Evolutionary conservation across 2,888 invertebrate species (phyloP).

Genomic region (Pinctada fucata): DNA sequence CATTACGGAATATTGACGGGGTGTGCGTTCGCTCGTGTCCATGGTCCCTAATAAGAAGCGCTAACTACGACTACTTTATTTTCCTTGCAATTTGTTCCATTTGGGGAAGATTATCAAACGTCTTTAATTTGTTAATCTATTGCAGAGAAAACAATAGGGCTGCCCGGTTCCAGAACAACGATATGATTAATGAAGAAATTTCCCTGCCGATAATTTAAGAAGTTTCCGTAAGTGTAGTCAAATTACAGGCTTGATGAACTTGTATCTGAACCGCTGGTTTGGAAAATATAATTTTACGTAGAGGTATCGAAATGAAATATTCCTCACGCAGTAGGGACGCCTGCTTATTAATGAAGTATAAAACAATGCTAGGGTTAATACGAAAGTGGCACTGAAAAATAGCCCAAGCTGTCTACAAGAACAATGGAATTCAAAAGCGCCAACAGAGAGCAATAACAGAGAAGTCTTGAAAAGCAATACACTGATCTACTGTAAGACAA

Average conservation of each 20-base stretch:
- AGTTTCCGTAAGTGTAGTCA: slow-evolving; percentile 26
- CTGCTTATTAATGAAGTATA: slow-evolving; percentile 22
- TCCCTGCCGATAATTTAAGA: slow-evolving; percentile 32
- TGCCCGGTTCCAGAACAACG: slow-evolving; percentile 37
- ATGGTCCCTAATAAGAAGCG: slow-evolving; percentile 29
- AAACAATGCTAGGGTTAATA: background rate
- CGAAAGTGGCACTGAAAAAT: slow-evolving; percentile 1
- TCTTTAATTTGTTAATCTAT: slow-evolving; percentile 39
- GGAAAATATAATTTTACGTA: slow-evolving; percentile 43
- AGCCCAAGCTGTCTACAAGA: background rate
- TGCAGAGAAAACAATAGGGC: slow-evolving; percentile 32
- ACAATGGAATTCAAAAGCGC: background rate
- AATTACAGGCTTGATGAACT: slow-evolving; percentile 43
- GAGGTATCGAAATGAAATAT: slow-evolving; percentile 28
- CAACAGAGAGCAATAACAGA: slow-evolving; percentile 4
- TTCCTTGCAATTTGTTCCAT: slow-evolving; percentile 34
- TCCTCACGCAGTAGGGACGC: slow-evolving; percentile 18
- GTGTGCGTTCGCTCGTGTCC: slow-evolving; percentile 25
- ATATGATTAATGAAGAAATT: slow-evolving; percentile 42
- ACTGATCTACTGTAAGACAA: background rate
- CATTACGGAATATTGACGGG: slow-evolving; percentile 36
- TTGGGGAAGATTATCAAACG: slow-evolving; percentile 35
- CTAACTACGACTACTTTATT: slow-evolving; percentile 24
- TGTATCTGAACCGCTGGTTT: slow-evolving; percentile 37
- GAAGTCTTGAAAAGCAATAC: background rate